Evolutionary conservation across 2,888 invertebrate species (phyloP).

Genomic region (Nipponacmea schrenckii): DNA sequence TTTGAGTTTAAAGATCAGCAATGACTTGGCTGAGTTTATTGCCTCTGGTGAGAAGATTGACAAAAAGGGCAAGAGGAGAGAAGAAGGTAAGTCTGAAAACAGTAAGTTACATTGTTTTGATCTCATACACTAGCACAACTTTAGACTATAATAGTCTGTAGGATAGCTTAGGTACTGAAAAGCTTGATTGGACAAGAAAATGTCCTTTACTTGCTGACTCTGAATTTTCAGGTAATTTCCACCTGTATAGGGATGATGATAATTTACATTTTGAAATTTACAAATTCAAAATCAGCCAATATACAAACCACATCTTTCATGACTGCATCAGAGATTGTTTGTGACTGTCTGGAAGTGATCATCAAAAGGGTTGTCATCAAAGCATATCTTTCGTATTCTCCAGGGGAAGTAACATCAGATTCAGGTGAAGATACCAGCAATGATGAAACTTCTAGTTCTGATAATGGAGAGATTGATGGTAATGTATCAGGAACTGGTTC

Average conservation of each 20-base stretch:
- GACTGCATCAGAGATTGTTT: too few species aligned
- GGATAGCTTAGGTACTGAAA: too few species aligned
- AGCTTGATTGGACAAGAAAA: too few species aligned
- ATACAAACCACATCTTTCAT: too few species aligned
- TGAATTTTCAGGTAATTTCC: too few species aligned
- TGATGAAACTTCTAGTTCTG: slow-evolving; percentile 30
- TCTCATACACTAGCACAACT: background rate
- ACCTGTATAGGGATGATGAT: too few species aligned
- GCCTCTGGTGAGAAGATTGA: slow-evolving; percentile 11
- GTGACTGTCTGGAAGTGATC: too few species aligned
- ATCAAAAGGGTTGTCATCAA: too few species aligned
- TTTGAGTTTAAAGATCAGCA: slow-evolving; percentile 13
- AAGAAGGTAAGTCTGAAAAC: slow-evolving; percentile 10
- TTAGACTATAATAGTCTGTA: too few species aligned
- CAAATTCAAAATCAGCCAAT: too few species aligned
- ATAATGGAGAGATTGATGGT: slow-evolving; percentile 34
- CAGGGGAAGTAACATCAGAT: slow-evolving; percentile 46
- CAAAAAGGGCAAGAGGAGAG: slow-evolving; percentile 13
- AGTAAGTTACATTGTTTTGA: background rate
- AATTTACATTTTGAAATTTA: too few species aligned
- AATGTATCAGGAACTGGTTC: slow-evolving; percentile 51
- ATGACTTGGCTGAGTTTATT: slow-evolving; percentile 13
- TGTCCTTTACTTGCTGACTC: too few species aligned
- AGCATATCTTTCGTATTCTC: slow-evolving; percentile 11
- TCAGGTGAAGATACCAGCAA: slow-evolving; percentile 29